Base-by-base conservation (phyloP, 2,888 invertebrate species). In the Drosophila borealis region DNA sequence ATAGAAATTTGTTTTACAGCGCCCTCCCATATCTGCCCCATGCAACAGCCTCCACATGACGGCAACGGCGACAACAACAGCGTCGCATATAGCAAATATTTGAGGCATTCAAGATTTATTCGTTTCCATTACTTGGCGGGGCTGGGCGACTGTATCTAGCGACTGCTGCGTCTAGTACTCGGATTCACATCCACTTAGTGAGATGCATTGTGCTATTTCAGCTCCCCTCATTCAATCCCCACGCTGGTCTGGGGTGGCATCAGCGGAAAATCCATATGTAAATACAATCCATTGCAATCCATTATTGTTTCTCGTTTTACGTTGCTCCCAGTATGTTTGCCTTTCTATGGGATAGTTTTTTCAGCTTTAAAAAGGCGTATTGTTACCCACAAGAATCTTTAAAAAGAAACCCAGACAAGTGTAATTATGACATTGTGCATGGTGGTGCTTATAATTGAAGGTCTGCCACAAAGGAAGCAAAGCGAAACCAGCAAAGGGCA, bases 51-150 rank as follows among this genome's bases (percentile, higher is more conserved):
- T 21, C 61, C 62, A 65, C 48, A 56, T 46, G 73, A 60, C 48
- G 39, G 48, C 13, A 13, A 48, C 21, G 36, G 34, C 29, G 29
- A 29, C 29, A 51, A 45, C 51, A 50, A 42, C 56, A 56, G 46
- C 71, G 61, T 61, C 65, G 60, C 54, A 74, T 69, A 78, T 67
- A 61, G 74, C 73, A 77, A 85, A 81, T 85, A 87, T 84, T 80
- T 81, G 74, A 74, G 71, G 67, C 86, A 81, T 88, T 81, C 68
- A 74, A 71, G 85, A 84, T 84, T 84, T 84, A 87, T 84, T 81
- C 80, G 78, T 80, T 81, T 75, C 71, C 70, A 84, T 84, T 81
- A 80, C 67, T 53, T 21, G 37, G 39, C 17, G 11, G 14, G n/a
- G 9, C 14, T 29, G 39, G 41, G 45, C 11, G 25, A 63, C 49